phyloP scores from a whole-genome alignment of 2,113 vertebrate species.

The Pholis gunnellus region DNA sequence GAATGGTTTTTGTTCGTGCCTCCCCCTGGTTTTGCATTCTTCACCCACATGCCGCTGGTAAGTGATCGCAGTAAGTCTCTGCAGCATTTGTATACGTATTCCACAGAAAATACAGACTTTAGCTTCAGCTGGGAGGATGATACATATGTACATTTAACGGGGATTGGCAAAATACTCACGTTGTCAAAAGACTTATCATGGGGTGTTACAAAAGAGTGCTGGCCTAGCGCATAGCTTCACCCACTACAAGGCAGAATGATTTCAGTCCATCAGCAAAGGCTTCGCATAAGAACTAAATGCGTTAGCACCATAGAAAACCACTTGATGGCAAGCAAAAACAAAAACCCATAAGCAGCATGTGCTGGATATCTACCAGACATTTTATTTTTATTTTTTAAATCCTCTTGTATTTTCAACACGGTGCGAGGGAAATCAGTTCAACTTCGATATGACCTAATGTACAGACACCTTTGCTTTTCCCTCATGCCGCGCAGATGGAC shows the following conservation, averaged over 20 bases:
- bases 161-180: slow-evolving; percentile 32
- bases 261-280: slow-evolving; percentile 38
- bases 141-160: slow-evolving; percentile 38
- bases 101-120: slow-evolving; percentile 72
- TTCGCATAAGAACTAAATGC: slow-evolving; percentile 38
- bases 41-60: slow-evolving; percentile 23
- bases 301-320: slow-evolving; percentile 68
- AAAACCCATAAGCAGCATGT: slow-evolving; percentile 39
- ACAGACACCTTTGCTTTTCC: slow-evolving; percentile 18
- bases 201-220: slow-evolving; percentile 15
- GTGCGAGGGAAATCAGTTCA: slow-evolving; percentile 1
- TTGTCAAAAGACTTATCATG: slow-evolving; percentile 13
- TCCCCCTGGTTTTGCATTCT: slow-evolving; percentile 17
- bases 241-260: slow-evolving; percentile 44
- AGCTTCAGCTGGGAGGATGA: slow-evolving; percentile 64
- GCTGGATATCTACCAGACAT: slow-evolving; percentile 27
- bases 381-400: slow-evolving; percentile 19
- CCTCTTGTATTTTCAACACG: slow-evolving; percentile 18
- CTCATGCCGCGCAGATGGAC: slow-evolving; percentile 33
- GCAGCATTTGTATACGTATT: slow-evolving; percentile 41
- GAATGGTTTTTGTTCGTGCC: slow-evolving; percentile 22
- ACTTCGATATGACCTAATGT: slow-evolving; percentile 18
- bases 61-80: slow-evolving; percentile 25
- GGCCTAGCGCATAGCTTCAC: slow-evolving; percentile 11
- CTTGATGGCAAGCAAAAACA: slow-evolving; percentile 69